A percentile compares a stretch with the other conserved stretches of the same genome.
phyloP scores from a whole-genome alignment of 2,797 vertebrate genomes.

The Sebastes cheni region DNA sequence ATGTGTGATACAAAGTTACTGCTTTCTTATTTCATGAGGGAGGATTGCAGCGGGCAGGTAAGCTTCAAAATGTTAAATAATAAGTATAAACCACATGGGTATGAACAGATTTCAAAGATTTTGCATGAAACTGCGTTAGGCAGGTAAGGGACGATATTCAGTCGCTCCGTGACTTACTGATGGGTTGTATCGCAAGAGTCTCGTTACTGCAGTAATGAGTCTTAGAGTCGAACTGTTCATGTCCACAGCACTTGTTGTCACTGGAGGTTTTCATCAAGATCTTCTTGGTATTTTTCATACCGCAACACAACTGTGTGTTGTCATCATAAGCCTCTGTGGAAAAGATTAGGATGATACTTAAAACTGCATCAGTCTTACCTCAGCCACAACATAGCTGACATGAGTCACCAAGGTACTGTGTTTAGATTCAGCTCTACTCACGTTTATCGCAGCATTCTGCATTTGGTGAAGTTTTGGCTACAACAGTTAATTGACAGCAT shows the following conservation, averaged over 20 bases:
- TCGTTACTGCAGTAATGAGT: not conserved
- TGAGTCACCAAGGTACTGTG: not conserved
- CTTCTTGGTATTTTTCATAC: fast-evolving
- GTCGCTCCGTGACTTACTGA: not conserved
- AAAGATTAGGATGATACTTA: not conserved
- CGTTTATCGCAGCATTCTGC: not conserved
- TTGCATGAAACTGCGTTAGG: not conserved
- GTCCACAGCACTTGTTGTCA: not conserved
- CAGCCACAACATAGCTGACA: not conserved
- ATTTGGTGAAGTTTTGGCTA: not conserved
- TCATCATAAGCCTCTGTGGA: not conserved
- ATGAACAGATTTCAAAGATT: not conserved
- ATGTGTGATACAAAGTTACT: not conserved
- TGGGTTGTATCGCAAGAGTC: not conserved
- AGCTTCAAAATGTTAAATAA: not conserved
- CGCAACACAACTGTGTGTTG: conserved; percentile 16
- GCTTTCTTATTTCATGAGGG: not conserved
- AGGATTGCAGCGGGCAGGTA: not conserved
- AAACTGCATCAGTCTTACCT: not conserved
- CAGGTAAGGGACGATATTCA: not conserved
- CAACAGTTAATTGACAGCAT: not conserved
- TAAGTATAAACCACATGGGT: not conserved
- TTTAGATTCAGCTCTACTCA: not conserved
- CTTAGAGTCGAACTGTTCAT: not conserved
- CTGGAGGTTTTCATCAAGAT: not conserved